A percentile compares a stretch with the other conserved stretches of the same genome.
phyloP scores from a whole-genome alignment of 2,888 invertebrate genomes.

The Eristalis arbustorum region DNA sequence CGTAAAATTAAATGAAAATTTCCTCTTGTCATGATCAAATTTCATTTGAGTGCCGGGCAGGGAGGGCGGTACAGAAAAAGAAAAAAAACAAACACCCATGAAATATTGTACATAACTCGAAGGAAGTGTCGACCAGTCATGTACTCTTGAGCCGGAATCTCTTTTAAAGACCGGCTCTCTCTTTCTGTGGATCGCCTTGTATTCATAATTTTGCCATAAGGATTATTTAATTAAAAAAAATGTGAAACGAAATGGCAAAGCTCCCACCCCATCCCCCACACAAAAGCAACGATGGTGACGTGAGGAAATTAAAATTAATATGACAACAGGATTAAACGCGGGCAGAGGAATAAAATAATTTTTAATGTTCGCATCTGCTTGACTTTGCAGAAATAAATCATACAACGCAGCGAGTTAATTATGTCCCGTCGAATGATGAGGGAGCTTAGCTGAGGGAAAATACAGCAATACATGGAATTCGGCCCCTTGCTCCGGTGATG shows the following conservation, averaged over 20 bases:
- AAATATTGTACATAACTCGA: background rate
- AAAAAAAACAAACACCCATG: background rate
- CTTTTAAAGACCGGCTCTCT: background rate
- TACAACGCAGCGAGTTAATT: no score
- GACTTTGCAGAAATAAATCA: background rate
- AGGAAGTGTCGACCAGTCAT: background rate
- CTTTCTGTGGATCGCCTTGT: background rate
- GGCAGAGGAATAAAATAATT: background rate
- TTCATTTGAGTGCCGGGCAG: background rate
- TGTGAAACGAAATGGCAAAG: background rate
- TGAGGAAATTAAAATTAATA: slow-evolving; percentile 34
- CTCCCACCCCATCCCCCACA: background rate
- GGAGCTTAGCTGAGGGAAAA: no score
- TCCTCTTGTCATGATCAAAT: slow-evolving; percentile 32
- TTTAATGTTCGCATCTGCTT: background rate
- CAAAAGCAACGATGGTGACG: background rate
- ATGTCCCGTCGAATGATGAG: no score
- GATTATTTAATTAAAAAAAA: slow-evolving; percentile 36
- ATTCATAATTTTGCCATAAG: slow-evolving; percentile 16
- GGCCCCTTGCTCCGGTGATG: no score
- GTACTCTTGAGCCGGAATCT: background rate
- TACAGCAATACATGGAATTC: no score
- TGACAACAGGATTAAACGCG: slow-evolving; percentile 5
- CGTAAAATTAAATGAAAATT: slow-evolving; percentile 33
- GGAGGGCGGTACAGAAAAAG: background rate